Evolutionary conservation across 2,888 invertebrate species (phyloP).

Genomic region (Drosophila hamatofila): DNA sequence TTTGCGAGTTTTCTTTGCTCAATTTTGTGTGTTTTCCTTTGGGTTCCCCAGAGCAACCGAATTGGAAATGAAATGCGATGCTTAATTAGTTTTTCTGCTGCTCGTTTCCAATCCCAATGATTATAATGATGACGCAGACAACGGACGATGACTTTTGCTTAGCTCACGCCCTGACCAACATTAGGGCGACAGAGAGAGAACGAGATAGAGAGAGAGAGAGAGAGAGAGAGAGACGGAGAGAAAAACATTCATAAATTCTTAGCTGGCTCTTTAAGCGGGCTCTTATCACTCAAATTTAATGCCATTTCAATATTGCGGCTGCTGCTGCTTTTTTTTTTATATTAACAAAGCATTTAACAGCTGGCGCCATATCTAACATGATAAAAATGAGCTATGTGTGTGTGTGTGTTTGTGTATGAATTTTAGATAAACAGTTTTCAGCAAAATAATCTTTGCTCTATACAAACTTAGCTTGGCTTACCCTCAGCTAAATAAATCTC

Average conservation of each 20-base stretch:
- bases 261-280: slow-evolving; percentile 34
- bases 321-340: background rate
- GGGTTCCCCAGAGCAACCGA: slow-evolving; percentile 48
- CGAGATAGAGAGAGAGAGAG: background rate
- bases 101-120: slow-evolving; percentile 47
- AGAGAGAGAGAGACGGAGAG: background rate
- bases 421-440: slow-evolving; percentile 20
- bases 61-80: slow-evolving; percentile 77
- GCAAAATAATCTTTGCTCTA: slow-evolving; percentile 17
- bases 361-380: slow-evolving; percentile 8
- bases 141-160: slow-evolving; percentile 44
- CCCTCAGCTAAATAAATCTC: background rate
- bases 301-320: slow-evolving; percentile 25
- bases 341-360: slow-evolving; percentile 14
- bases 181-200: slow-evolving; percentile 1
- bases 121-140: slow-evolving; percentile 55
- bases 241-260: background rate
- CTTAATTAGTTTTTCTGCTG: slow-evolving; percentile 73
- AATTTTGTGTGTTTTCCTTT: slow-evolving; percentile 15
- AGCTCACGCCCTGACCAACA: slow-evolving; percentile 19
- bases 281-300: slow-evolving; percentile 29
- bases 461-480: background rate
- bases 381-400: slow-evolving; percentile 9
- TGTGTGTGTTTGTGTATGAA: background rate
- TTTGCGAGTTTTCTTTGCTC: background rate